These are phyloP conservation scores for Cossypha caffra DNA, from an alignment of 2,797 vertebrate species.

Conservation along the genomic window DNA sequence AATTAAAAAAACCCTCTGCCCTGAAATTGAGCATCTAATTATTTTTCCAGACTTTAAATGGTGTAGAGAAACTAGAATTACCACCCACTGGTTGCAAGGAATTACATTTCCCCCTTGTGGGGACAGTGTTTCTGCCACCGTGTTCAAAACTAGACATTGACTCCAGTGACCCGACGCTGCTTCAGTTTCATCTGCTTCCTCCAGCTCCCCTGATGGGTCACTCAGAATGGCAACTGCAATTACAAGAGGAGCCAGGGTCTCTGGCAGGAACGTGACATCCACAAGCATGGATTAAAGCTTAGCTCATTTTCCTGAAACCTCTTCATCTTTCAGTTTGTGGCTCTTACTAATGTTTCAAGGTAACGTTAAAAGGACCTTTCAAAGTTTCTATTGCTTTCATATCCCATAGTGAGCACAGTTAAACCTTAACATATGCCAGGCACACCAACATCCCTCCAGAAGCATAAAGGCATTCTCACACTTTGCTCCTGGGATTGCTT, in stretches of 20 bases:
- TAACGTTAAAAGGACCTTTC: neutral
- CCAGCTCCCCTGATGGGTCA: neutral
- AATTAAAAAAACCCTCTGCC: neutral
- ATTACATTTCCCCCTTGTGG: neutral
- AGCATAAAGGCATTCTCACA: neutral
- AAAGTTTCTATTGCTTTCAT: neutral
- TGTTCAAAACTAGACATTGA: neutral
- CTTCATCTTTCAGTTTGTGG: neutral
- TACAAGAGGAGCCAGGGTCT: neutral
- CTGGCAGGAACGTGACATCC: neutral
- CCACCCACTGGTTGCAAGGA: neutral
- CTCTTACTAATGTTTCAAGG: neutral
- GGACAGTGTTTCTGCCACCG: neutral
- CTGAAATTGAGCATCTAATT: neutral
- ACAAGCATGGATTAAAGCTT: neutral
- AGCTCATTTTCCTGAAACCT: neutral
- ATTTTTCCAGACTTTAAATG: neutral
- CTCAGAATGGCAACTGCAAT: neutral
- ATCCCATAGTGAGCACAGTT: neutral
- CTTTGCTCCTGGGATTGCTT: neutral
- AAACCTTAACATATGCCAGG: neutral
- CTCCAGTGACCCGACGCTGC: accelerated
- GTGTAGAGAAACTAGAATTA: neutral
- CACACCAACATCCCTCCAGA: neutral
- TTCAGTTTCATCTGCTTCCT: neutral